A percentile compares a stretch with the other conserved stretches of the same genome.
These are phyloP conservation scores for Ahaetulla prasina DNA, from an alignment of 2,113 vertebrate genomes.

Conservation along the genomic window DNA sequence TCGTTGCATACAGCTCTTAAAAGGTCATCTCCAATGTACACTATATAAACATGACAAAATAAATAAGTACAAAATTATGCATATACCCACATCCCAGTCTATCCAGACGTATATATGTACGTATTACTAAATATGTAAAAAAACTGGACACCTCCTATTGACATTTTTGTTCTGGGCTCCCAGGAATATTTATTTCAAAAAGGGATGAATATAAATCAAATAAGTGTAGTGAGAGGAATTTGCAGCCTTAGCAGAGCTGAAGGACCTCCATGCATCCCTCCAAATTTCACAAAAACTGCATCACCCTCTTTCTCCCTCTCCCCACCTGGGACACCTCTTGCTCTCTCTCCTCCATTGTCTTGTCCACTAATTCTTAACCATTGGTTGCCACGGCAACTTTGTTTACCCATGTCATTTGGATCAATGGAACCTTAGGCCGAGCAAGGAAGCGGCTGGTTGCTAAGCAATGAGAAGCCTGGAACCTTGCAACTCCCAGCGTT, in stretches of 20 bases:
- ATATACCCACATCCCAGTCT: too few species aligned
- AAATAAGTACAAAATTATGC: too few species aligned
- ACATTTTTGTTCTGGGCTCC: neutral
- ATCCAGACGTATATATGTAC: too few species aligned
- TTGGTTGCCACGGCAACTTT: constrained; percentile 38
- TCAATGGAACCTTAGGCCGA: constrained; percentile 35
- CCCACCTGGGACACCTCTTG: neutral
- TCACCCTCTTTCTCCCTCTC: neutral
- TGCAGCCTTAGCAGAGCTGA: neutral
- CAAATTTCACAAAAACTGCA: neutral
- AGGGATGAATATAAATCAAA: neutral
- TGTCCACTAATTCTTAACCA: constrained; percentile 14
- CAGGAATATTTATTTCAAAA: neutral
- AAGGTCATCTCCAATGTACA: too few species aligned
- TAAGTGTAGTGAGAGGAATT: neutral
- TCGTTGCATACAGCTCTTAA: too few species aligned
- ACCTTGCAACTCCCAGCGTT: neutral
- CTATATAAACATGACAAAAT: too few species aligned
- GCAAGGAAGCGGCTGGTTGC: constrained; percentile 32
- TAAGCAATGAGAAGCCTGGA: constrained; percentile 26
- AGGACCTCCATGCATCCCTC: neutral
- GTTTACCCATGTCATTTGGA: constrained; percentile 44
- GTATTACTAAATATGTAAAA: neutral
- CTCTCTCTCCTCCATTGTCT: neutral
- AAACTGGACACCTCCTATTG: neutral